phyloP scores from a whole-genome alignment of 2,797 vertebrate species.

The Psittacula derbiana region DNA sequence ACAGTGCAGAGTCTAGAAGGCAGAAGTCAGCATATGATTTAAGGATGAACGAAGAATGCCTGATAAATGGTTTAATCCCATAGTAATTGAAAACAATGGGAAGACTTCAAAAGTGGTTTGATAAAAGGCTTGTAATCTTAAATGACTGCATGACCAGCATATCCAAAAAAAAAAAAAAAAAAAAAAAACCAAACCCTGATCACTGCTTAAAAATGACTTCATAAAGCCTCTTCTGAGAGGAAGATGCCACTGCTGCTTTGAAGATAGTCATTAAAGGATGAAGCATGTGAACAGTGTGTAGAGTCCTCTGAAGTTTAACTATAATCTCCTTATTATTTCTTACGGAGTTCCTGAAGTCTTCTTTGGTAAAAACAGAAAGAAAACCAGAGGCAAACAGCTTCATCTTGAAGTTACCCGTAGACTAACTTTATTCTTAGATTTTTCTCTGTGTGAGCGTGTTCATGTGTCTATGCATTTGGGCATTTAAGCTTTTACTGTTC shows the following conservation, averaged over 20 bases:
- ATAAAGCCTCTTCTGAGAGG: neutral
- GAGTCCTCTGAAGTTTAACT: constrained; percentile 26
- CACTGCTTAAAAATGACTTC: neutral
- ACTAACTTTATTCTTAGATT: neutral
- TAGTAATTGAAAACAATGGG: neutral
- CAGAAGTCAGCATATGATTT: neutral
- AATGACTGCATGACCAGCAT: neutral
- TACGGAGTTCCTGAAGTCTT: neutral
- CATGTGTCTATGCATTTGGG: neutral
- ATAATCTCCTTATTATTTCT: constrained; percentile 40
- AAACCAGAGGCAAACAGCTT: neutral
- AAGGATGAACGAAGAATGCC: neutral
- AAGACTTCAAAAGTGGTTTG: neutral
- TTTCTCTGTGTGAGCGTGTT: neutral
- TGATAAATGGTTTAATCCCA: neutral
- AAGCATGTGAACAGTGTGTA: neutral
- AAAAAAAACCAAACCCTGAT: neutral
- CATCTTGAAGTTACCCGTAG: neutral
- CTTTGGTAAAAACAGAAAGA: neutral
- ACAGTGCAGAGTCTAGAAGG: neutral
- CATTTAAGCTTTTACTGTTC: neutral
- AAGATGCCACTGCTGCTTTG: constrained; percentile 20
- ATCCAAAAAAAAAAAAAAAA: neutral
- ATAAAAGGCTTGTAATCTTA: neutral
- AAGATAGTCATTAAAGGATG: constrained; percentile 57